phyloP scores from a whole-genome alignment of 2,888 invertebrate genomes.

The Amphipyra tragopoginis region DNA sequence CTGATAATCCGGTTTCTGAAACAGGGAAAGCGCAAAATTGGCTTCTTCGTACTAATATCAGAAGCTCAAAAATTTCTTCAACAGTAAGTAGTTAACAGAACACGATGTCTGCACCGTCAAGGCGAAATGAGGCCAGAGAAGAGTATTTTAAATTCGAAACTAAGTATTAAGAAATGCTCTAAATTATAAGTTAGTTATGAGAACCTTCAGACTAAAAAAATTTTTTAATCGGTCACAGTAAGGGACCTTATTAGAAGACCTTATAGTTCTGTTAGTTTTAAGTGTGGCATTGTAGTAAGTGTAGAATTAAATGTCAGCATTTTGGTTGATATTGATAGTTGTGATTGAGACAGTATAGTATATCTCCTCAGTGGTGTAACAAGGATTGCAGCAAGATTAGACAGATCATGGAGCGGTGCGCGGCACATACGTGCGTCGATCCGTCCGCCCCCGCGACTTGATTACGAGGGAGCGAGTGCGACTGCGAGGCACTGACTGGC shows the following conservation, averaged over 20 bases:
- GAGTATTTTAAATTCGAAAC: no score
- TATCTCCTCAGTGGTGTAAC: slow-evolving; percentile 39
- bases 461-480: slow-evolving; percentile 76
- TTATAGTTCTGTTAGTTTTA: background rate
- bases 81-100: no score
- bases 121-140: no score
- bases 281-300: background rate
- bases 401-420: slow-evolving; percentile 62
- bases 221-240: background rate
- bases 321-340: slow-evolving; percentile 6
- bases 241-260: background rate
- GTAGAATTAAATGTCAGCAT: background rate
- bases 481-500: slow-evolving; percentile 79
- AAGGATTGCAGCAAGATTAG: slow-evolving; percentile 64
- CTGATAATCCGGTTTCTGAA: no score
- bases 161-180: no score
- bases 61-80: no score
- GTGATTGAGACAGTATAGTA: background rate
- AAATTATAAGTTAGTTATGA: no score
- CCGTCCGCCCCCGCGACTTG: slow-evolving; percentile 73
- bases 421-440: slow-evolving; percentile 68
- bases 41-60: no score
- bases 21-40: no score
- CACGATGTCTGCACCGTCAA: no score
- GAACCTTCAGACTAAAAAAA: no score